Evolutionary conservation across 2,797 vertebrate genomes (phyloP).

Genomic region (Anabacerthia variegaticeps): DNA sequence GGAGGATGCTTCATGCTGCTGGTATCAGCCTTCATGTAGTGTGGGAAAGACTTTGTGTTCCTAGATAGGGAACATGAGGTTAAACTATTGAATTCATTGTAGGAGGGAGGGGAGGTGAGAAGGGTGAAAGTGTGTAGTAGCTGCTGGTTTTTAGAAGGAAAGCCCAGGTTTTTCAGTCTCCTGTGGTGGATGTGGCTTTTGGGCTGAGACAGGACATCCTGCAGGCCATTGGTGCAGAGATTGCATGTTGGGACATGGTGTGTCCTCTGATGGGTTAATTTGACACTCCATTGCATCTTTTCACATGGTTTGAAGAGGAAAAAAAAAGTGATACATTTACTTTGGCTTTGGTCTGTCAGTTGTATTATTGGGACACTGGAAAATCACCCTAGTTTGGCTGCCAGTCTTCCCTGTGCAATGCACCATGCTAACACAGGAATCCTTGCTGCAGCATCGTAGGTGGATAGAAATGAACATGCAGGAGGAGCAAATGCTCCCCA

Average conservation of each 20-base stretch:
- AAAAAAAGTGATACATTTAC: neutral
- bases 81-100: neutral
- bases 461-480: accelerated
- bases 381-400: neutral
- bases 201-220: neutral
- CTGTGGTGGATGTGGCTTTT: accelerated
- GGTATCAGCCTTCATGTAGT: neutral
- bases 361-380: neutral
- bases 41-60: neutral
- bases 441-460: neutral
- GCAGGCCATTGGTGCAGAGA: accelerated
- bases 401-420: neutral
- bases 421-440: neutral
- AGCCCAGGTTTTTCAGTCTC: neutral
- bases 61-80: neutral
- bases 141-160: neutral
- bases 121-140: neutral
- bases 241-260: accelerated
- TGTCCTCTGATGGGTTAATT: neutral
- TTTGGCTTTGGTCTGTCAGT: neutral
- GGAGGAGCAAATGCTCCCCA: neutral
- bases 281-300: neutral
- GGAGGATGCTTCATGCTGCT: neutral
- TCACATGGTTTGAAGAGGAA: accelerated
- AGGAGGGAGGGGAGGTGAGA: neutral